phyloP scores from a whole-genome alignment of 1,140 invertebrate species.

The Himalopsyche phryganea region DNA sequence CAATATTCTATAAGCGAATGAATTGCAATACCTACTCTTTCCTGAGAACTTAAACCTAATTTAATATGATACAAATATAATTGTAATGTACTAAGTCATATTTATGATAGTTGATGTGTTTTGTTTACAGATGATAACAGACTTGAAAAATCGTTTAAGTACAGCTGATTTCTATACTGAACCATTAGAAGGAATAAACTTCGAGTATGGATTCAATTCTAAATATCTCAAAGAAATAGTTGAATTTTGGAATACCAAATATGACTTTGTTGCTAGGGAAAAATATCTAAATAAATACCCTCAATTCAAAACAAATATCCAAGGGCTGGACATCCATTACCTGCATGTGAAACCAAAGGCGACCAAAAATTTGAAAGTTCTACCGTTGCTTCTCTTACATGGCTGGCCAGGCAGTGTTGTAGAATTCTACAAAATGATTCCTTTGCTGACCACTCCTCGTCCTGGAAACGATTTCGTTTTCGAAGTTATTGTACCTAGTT shows the following conservation, averaged over 20 bases:
- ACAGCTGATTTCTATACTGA: conserved; percentile 54
- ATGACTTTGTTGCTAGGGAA: conserved; percentile 68
- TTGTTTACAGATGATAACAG: conserved; percentile 60
- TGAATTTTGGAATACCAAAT: conserved; percentile 69
- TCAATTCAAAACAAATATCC: conserved; percentile 71
- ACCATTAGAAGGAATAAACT: conserved; percentile 65
- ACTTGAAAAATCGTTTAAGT: conserved; percentile 60
- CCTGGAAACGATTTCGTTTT: conserved; percentile 64
- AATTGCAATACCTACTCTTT: no score
- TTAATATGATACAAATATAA: no score
- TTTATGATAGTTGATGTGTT: no score
- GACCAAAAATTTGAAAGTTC: conserved; percentile 41
- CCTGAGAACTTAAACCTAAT: no score
- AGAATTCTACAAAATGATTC: conserved; percentile 81
- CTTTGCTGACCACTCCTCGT: conserved; percentile 58
- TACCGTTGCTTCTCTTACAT: conserved; percentile 75
- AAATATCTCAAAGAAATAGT: conserved; percentile 62
- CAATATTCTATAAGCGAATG: no score
- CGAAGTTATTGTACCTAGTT: conserved; percentile 73
- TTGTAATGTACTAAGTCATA: no score
- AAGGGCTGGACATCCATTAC: conserved; percentile 53
- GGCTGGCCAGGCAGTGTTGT: conserved; percentile 87
- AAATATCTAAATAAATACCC: conserved; percentile 65
- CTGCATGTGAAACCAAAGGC: conserved; percentile 45
- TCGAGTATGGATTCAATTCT: conserved; percentile 50